A percentile compares a stretch with the other conserved stretches of the same genome.
Evolutionary conservation across 2,888 invertebrate genomes (phyloP).

Genomic region (Meta bourneti): DNA sequence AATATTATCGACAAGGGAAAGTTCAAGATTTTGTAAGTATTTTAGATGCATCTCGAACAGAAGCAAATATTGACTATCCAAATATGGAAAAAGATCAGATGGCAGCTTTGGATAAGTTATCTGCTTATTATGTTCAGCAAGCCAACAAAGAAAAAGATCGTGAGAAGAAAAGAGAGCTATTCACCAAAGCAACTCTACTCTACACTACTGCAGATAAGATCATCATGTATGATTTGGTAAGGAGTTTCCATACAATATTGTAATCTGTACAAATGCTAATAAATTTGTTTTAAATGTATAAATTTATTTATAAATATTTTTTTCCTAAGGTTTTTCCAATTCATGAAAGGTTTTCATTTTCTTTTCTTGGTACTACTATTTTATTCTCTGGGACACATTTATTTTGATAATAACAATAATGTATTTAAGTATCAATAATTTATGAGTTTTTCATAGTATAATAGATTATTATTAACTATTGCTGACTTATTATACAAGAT

Average conservation of each 20-base stretch:
- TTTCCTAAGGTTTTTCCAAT: background rate
- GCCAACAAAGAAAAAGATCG: constrained; percentile 97
- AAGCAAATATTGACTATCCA: constrained; percentile 91
- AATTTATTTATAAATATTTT: background rate
- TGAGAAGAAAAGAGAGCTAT: constrained; percentile 95
- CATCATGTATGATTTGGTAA: constrained; percentile 98
- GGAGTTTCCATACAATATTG: background rate
- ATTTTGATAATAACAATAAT: no score
- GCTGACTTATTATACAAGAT: no score
- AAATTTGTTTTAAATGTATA: background rate
- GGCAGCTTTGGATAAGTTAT: constrained; percentile 97
- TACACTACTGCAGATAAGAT: constrained; percentile 99
- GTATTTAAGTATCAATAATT: no score
- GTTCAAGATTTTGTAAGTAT: constrained; percentile 96
- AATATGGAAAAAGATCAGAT: constrained; percentile 98
- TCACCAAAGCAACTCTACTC: constrained; percentile 97
- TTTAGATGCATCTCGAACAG: constrained; percentile 91
- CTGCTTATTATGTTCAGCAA: constrained; percentile 98
- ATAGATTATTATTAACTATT: no score
- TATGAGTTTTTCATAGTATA: no score
- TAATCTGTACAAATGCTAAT: background rate
- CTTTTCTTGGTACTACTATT: background rate
- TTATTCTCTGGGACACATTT: no score
- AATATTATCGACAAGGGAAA: constrained; percentile 96
- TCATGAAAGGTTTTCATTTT: background rate